These are phyloP conservation scores for Excalfactoria chinensis DNA, from an alignment of 2,113 vertebrate species.

Conservation along the genomic window DNA sequence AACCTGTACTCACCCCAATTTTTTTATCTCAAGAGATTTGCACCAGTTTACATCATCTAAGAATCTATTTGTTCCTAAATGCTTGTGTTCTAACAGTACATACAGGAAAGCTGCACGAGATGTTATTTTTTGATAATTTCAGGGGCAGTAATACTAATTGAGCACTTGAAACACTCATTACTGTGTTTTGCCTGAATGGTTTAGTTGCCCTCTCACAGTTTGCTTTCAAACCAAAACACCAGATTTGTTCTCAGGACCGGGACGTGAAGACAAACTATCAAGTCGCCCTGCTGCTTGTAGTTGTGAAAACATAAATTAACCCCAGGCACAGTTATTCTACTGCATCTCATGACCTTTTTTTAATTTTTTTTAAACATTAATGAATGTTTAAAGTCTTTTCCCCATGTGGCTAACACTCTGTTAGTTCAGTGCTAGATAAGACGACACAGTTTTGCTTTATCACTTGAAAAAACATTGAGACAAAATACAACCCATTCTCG, in stretches of 20 bases:
- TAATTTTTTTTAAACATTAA: constrained; percentile 34
- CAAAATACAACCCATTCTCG: constrained; percentile 55
- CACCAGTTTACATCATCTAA: not conserved
- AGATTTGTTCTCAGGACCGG: not conserved
- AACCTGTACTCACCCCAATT: not conserved
- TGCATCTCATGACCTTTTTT: constrained; percentile 32
- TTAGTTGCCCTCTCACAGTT: not conserved
- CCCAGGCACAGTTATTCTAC: constrained; percentile 40
- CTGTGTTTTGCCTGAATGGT: not conserved
- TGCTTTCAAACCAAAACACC: not conserved
- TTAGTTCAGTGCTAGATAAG: constrained; percentile 59
- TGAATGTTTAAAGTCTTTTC: constrained; percentile 48
- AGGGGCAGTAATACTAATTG: not conserved
- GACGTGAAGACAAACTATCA: constrained; percentile 9
- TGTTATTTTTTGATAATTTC: not conserved
- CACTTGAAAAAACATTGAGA: constrained; percentile 74
- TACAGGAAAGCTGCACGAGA: accelerated
- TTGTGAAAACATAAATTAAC: constrained; percentile 63
- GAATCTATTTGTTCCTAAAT: not conserved
- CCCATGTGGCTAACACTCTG: constrained; percentile 50
- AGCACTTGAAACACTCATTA: not conserved
- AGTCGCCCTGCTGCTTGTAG: not conserved
- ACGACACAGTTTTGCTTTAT: constrained; percentile 67
- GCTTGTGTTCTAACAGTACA: not conserved
- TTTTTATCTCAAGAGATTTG: not conserved